Conservation (phyloP, 2,888 invertebrate species). For the Apamea monoglypha region DNA sequence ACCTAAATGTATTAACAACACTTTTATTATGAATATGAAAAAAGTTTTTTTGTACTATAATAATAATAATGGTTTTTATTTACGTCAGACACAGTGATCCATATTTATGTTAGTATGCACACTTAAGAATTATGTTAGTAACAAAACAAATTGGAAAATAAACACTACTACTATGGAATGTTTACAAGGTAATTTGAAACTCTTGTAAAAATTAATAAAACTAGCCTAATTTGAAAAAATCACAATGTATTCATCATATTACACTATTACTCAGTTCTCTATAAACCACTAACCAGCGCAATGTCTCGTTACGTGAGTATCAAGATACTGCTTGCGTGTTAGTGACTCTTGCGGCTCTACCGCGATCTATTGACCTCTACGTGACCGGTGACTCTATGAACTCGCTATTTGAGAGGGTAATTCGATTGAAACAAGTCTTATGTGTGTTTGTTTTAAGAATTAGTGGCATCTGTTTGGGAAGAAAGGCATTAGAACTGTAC, state of each 20-base stretch:
- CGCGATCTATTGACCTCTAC: slow-evolving; percentile 7
- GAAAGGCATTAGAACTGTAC: no score
- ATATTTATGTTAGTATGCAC: no score
- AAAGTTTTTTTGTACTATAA: no score
- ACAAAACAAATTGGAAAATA: no score
- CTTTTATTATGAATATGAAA: no score
- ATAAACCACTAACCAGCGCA: background rate
- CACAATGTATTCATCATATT: no score
- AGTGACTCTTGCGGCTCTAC: slow-evolving; percentile 28
- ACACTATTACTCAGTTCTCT: background rate
- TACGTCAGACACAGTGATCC: no score
- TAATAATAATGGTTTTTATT: no score
- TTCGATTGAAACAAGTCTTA: slow-evolving; percentile 31
- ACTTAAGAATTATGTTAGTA: no score
- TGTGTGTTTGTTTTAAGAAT: slow-evolving; percentile 8
- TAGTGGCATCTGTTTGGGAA: background rate
- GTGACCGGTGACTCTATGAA: slow-evolving; percentile 35
- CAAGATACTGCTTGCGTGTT: no score
- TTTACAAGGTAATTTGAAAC: background rate
- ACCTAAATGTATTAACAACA: background rate
- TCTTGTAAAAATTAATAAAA: background rate
- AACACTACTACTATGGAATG: background rate
- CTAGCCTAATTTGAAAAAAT: background rate
- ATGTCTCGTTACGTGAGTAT: background rate
- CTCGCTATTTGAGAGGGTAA: background rate